Base-by-base conservation (phyloP, 1,140 invertebrate species). In the Monochamus saltuarius region DNA sequence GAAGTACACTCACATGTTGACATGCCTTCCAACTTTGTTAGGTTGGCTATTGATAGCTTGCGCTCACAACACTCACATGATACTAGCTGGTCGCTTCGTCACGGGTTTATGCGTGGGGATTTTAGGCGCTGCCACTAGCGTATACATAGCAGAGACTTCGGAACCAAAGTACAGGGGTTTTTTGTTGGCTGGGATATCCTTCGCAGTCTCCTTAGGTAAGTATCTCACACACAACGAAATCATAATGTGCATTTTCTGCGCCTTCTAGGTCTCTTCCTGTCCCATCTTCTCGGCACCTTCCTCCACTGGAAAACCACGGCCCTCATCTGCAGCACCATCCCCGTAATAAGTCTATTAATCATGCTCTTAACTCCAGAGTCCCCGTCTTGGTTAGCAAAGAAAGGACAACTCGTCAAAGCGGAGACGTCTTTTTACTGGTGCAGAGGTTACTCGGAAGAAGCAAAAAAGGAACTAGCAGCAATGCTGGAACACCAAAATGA, bases 1-100 rank as follows among this genome's bases (percentile, higher is more conserved):
- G 52, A 85, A 83, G 67, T 76, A 70, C 7, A 83, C 85, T 0
- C 79, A 89, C 47, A 74, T 84, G 34, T 69, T 87, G 9, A 73
- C 84, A n/a, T 81, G 81, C 14, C 71, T 84, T 0, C 83, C 87
- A 0, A 86, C 84, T 46, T 66, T 86, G 0, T 51, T 84, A n/a
- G 88, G 88, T 10, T 92, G 88, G 87, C 64, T 85, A 4, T 63
- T 84, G 8, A 84, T 90, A 9, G 77, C 80, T 17, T 75, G 82
- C 40, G 77, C 84, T 1, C 65, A 75, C 1, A 77, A 77, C 60
- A 64, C 84, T 2, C 42, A 68, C 0, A 75, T 80, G 8, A 75
- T 91, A 14, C 79, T 87, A 34, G 65, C 81, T 2, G 89, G 89
- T 1, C 80, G 89, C 64, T 80, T 89, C 56, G 71, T 91, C 2